Conservation (phyloP, 2,888 invertebrate genomes). For the Acronicta psi region DNA sequence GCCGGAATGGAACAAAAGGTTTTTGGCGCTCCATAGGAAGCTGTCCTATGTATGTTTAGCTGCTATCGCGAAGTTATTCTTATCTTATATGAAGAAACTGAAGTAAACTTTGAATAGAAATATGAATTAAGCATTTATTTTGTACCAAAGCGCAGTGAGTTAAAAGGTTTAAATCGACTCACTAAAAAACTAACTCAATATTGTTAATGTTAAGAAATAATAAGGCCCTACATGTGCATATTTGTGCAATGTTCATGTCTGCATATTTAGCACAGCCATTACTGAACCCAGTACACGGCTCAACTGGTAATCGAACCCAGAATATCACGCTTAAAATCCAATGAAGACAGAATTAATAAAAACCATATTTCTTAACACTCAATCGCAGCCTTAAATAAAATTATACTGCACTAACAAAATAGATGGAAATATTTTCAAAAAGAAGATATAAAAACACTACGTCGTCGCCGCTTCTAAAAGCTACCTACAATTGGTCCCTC, state of each 20-base stretch:
- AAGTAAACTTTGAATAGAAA: background rate
- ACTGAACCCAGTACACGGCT: background rate
- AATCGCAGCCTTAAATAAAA: background rate
- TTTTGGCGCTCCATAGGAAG: slow-evolving; percentile 19
- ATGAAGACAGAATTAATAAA: too few species aligned
- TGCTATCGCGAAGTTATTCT: slow-evolving; percentile 12
- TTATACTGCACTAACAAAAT: slow-evolving; percentile 12
- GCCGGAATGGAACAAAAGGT: slow-evolving; percentile 40
- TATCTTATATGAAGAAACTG: background rate
- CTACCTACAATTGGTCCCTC: slow-evolving; percentile 30
- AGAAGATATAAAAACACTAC: slow-evolving; percentile 13
- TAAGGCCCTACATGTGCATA: too few species aligned
- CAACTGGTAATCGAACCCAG: background rate
- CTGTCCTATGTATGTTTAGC: slow-evolving; percentile 10
- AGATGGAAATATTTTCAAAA: slow-evolving; percentile 11
- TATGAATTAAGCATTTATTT: too few species aligned
- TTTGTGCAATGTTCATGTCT: too few species aligned
- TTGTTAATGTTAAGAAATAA: too few species aligned
- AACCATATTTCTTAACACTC: background rate
- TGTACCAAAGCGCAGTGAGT: too few species aligned
- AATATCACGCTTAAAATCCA: too few species aligned
- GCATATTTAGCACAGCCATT: too few species aligned
- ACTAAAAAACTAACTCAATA: too few species aligned
- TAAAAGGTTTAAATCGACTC: too few species aligned
- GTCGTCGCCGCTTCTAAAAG: slow-evolving; percentile 14